These are phyloP conservation scores for Eupsilia transversa DNA, from an alignment of 2,888 invertebrate species.

Conservation along the genomic window DNA sequence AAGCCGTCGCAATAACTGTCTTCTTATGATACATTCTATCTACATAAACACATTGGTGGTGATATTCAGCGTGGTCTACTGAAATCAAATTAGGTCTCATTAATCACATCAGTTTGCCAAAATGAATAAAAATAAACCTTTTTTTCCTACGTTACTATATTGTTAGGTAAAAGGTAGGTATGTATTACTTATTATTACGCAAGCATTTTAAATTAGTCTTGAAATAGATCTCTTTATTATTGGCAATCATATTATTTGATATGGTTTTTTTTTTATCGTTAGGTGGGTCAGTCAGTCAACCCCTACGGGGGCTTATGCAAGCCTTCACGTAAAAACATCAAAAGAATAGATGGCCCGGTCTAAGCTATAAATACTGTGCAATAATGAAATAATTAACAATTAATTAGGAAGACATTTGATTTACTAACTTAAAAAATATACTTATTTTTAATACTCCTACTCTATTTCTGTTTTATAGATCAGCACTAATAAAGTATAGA, in stretches of 20 bases:
- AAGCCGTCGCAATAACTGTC: conserved; percentile 23
- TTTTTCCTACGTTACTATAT: conserved; percentile 1
- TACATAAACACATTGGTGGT: not conserved
- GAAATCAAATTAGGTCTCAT: not conserved
- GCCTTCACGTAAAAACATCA: conserved; percentile 22
- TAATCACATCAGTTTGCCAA: not conserved
- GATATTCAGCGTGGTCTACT: not conserved
- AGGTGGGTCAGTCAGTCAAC: conserved; percentile 10
- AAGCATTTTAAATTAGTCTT: conserved; percentile 21
- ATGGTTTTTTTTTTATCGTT: conserved; percentile 39
- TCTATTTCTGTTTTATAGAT: conserved; percentile 30
- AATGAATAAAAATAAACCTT: not conserved
- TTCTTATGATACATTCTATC: conserved; percentile 29
- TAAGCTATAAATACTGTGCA: not conserved
- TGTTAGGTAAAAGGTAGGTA: not conserved
- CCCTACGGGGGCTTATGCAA: conserved; percentile 19
- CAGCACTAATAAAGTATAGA: conserved; percentile 25
- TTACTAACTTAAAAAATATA: not conserved
- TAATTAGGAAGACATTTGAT: not conserved
- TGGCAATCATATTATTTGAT: conserved; percentile 26
- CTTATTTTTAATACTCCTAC: not conserved
- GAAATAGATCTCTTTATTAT: conserved; percentile 16
- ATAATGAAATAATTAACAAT: not conserved
- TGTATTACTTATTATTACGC: not conserved
- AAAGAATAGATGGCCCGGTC: not conserved